Evolutionary conservation across 2,888 invertebrate species (phyloP).

Genomic region (Gari tellinella): DNA sequence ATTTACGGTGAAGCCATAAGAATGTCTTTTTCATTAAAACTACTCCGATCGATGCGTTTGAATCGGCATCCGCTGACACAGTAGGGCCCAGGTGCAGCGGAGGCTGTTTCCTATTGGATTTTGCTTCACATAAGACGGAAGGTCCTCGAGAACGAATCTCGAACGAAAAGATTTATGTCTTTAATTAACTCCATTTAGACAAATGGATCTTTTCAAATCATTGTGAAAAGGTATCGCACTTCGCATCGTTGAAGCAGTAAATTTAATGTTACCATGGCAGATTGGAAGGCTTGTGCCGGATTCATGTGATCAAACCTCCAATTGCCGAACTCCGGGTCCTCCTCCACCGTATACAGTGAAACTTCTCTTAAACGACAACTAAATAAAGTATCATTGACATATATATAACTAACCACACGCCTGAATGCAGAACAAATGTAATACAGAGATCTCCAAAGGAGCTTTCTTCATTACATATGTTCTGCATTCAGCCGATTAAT

Average conservation of each 20-base stretch:
- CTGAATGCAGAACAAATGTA: no score
- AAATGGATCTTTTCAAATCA: slow-evolving; percentile 46
- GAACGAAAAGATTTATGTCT: slow-evolving; percentile 58
- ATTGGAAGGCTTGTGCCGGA: slow-evolving; percentile 15
- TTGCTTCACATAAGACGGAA: slow-evolving; percentile 27
- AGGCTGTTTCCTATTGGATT: slow-evolving; percentile 32
- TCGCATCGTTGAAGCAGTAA: slow-evolving; percentile 51
- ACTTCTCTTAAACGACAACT: no score
- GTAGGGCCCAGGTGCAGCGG: slow-evolving; percentile 14
- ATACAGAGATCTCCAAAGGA: no score
- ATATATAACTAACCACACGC: no score
- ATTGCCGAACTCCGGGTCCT: no score
- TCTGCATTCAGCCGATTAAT: no score
- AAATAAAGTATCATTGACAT: no score
- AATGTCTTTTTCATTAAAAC: slow-evolving; percentile 18
- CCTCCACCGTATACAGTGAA: no score
- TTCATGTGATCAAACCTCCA: no score
- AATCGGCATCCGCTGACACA: slow-evolving; percentile 15
- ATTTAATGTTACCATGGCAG: slow-evolving; percentile 46
- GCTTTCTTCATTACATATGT: no score
- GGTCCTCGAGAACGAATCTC: slow-evolving; percentile 18
- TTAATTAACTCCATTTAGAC: slow-evolving; percentile 62
- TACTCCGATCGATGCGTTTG: slow-evolving; percentile 20
- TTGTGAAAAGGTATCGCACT: slow-evolving; percentile 52
- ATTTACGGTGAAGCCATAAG: slow-evolving; percentile 25